Conservation (phyloP, 2,888 invertebrate species). For the Osedax frankpressi region DNA sequence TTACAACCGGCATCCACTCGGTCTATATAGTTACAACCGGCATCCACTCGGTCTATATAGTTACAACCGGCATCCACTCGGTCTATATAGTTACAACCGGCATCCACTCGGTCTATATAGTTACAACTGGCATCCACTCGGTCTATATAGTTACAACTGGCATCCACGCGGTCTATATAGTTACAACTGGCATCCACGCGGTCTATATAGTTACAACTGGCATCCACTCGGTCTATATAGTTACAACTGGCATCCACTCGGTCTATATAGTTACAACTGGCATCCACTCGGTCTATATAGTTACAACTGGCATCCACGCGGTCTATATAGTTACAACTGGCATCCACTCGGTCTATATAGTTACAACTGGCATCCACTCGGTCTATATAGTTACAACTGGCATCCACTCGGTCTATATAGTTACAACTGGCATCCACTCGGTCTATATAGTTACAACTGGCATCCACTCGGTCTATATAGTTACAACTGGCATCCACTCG, state of each 20-base stretch:
- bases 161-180: conserved; percentile 46
- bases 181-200: too few relatives aligned
- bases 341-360: conserved; percentile 46
- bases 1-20: too few relatives aligned
- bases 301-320: conserved; percentile 88
- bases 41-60: conserved; percentile 82
- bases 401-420: conserved; percentile 82
- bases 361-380: too few relatives aligned
- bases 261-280: too few relatives aligned
- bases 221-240: conserved; percentile 82
- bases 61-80: conserved; percentile 62
- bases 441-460: too few relatives aligned
- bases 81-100: too few relatives aligned
- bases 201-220: conserved; percentile 88
- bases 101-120: conserved; percentile 82
- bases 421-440: conserved; percentile 62
- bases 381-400: conserved; percentile 88
- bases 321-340: conserved; percentile 78
- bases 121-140: conserved; percentile 88
- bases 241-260: conserved; percentile 62
- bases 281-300: conserved; percentile 82
- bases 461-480: conserved; percentile 82
- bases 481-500: conserved; percentile 88
- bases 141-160: conserved; percentile 78
- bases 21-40: conserved; percentile 88